Base-by-base conservation (phyloP, 2,113 vertebrate species). In the Naja naja region DNA sequence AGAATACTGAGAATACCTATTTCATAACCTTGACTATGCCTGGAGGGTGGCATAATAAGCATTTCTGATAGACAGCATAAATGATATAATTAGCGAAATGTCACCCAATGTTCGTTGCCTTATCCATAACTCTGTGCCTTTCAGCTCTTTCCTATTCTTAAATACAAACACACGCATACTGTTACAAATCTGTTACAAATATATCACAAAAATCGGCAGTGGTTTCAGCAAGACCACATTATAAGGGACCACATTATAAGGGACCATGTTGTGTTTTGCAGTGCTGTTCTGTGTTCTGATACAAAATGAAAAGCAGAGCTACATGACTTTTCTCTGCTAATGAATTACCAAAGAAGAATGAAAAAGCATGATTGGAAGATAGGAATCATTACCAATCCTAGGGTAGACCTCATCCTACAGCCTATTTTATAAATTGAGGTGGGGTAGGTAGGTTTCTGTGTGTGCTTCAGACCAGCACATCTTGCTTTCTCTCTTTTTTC, bases 191-290 rank as follows among this genome's bases (percentile, higher is more conserved):
- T 60, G 1, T 56, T 56, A 25, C 22, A 56, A 25, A 56, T 22
- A 56, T 56, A 56, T 56, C 55, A 25, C 55, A 56, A 23, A 56
- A 56, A 56, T 27, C 25, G 64, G n/a, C 56, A 54, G 45, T 22
- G 20, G 64, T 53, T 87, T 23, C n/a, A 27, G 52, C 53, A 60
- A 64, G 1, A 2, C 14, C 20, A 12, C 8, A 0, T 3, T 18
- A 27, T 4, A 4, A 0, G 7, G 4, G 18, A 2, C 14, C 20
- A 12, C 8, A 0, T 3, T 18, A 27, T 4, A 4, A 0, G 7
- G 4, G 18, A n/a, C n/a, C n/a, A n/a, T n/a, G 27, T 53, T 49
- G 7, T 49, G 47, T 49, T 49, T 81, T 43, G 0, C 45, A 52
- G 56, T 58, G 56, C 5, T 58, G 56, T 3, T 74, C 14, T 49